phyloP scores from a whole-genome alignment of 1,140 invertebrate species.

The Leucophenga varia region DNA sequence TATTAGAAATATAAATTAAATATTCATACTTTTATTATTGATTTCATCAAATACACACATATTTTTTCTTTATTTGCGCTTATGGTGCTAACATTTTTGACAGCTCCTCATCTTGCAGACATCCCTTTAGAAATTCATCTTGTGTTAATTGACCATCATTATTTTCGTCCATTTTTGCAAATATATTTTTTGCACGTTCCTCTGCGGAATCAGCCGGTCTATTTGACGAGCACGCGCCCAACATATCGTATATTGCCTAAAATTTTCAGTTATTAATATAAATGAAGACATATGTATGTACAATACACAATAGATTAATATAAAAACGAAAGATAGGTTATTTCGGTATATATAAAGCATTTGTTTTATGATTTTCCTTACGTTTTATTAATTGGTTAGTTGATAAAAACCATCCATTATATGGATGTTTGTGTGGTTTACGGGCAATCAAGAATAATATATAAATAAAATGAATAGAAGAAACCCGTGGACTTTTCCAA shows the following conservation, averaged over 20 bases:
- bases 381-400: too few relatives aligned
- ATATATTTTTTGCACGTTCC: slow-evolving; percentile 96
- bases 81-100: slow-evolving; percentile 94
- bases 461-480: too few relatives aligned
- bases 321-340: too few relatives aligned
- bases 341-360: too few relatives aligned
- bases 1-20: slow-evolving; percentile 55
- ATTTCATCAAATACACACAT: slow-evolving; percentile 55
- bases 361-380: too few relatives aligned
- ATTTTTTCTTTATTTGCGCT: slow-evolving; percentile 58
- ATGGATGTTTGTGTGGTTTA: too few relatives aligned
- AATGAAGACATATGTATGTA: too few relatives aligned
- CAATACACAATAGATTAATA: too few relatives aligned
- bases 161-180: slow-evolving; percentile 99
- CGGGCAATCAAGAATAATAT: too few relatives aligned
- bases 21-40: slow-evolving; percentile 55
- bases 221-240: slow-evolving; percentile 92
- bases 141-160: slow-evolving; percentile 97
- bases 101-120: slow-evolving; percentile 95
- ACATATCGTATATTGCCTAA: slow-evolving; percentile 99
- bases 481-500: too few relatives aligned
- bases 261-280: too few relatives aligned
- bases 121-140: slow-evolving; percentile 98
- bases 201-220: slow-evolving; percentile 89
- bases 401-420: too few relatives aligned